Evolutionary conservation across 1,140 invertebrate genomes (phyloP).

Genomic region (Lepidotrigona ventralis): DNA sequence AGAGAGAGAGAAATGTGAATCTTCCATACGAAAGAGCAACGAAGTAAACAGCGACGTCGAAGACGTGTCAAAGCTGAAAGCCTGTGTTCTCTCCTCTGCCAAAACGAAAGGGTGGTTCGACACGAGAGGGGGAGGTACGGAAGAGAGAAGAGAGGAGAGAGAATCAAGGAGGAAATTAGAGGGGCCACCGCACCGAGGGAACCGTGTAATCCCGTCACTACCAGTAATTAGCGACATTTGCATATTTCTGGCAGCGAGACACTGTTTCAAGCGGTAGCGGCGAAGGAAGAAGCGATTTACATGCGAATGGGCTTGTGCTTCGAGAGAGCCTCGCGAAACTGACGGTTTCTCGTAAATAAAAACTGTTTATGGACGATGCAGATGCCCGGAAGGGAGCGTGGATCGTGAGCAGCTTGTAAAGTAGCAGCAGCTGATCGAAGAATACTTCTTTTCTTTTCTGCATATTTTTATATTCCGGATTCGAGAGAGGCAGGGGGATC

Average conservation of each 20-base stretch:
- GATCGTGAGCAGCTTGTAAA: slow-evolving; percentile 38
- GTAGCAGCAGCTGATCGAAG: slow-evolving; percentile 5
- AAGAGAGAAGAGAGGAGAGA: slow-evolving; percentile 18
- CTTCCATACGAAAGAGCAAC: too few relatives aligned
- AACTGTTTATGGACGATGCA: slow-evolving; percentile 63
- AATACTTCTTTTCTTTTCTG: background rate
- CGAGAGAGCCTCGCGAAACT: slow-evolving; percentile 47
- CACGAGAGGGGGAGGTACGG: background rate
- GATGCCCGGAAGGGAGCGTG: background rate
- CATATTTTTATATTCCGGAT: background rate
- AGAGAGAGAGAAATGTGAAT: too few relatives aligned
- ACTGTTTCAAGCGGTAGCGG: slow-evolving; percentile 44
- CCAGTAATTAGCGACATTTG: slow-evolving; percentile 78
- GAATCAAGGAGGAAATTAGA: slow-evolving; percentile 22
- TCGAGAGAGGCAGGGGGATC: background rate
- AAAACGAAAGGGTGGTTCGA: background rate
- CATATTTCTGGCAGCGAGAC: slow-evolving; percentile 71
- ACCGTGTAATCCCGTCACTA: slow-evolving; percentile 71
- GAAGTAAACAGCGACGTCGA: background rate
- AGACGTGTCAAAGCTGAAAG: slow-evolving; percentile 26
- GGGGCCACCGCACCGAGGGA: slow-evolving; percentile 1
- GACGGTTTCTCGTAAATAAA: slow-evolving; percentile 67
- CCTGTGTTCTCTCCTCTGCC: background rate
- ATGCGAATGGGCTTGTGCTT: slow-evolving; percentile 71
- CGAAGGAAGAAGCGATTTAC: slow-evolving; percentile 71